These are phyloP conservation scores for Musca vetustissima DNA, from an alignment of 1,140 invertebrate species.

Conservation along the genomic window DNA sequence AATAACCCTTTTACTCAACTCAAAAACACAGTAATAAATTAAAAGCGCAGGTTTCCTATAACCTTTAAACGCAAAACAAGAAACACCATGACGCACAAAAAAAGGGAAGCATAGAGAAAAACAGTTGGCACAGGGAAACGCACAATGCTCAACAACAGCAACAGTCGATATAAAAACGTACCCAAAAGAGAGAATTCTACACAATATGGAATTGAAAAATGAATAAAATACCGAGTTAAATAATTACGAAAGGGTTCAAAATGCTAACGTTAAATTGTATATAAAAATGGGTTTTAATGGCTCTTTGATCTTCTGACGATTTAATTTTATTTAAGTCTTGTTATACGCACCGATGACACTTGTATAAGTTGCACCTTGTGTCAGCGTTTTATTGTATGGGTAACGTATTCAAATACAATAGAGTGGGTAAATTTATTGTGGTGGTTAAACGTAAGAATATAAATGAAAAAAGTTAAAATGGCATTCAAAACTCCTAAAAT, in stretches of 20 bases:
- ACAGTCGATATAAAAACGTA: not conserved
- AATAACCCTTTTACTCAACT: not conserved
- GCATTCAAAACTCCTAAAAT: no score
- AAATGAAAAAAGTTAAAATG: no score
- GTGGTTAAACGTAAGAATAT: no score
- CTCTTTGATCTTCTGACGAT: conserved; percentile 31
- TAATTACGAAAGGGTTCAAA: conserved; percentile 14
- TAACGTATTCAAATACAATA: not conserved
- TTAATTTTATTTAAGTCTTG: conserved; percentile 28
- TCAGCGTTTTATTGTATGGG: not conserved
- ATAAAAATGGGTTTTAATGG: conserved; percentile 16
- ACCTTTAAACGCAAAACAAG: not conserved
- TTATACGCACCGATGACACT: conserved; percentile 21
- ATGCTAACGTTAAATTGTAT: conserved; percentile 15
- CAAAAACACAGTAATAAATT: conserved; percentile 18
- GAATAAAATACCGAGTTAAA: conserved; percentile 9
- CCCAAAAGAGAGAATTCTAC: not conserved
- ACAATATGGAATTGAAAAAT: not conserved
- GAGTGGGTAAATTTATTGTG: no score
- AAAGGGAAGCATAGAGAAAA: not conserved
- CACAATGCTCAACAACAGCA: not conserved
- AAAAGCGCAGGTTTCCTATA: conserved; percentile 12
- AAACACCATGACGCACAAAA: not conserved
- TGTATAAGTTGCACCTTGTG: conserved; percentile 9
- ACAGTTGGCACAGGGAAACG: conserved; percentile 4